phyloP scores from a whole-genome alignment of 2,888 invertebrate genomes.

The Dicyrtoma fusca region DNA sequence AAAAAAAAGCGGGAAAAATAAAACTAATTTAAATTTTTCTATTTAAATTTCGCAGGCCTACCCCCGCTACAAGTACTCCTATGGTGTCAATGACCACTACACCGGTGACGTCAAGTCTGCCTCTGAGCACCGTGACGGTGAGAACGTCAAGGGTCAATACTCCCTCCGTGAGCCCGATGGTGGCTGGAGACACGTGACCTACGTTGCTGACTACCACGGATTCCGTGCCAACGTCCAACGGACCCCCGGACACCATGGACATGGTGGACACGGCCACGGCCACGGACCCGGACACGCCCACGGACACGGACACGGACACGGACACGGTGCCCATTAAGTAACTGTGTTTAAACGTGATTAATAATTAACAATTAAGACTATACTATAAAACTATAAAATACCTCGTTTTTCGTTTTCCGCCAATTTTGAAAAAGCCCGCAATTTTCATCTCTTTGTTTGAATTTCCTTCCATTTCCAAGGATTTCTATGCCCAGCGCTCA shows the following conservation, averaged over 20 bases:
- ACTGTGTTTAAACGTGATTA: too few relatives aligned
- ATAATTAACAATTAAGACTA: too few relatives aligned
- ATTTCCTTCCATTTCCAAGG: too few relatives aligned
- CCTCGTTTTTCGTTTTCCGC: too few relatives aligned
- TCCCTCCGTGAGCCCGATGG: constrained; percentile 33
- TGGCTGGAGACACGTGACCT: constrained; percentile 22
- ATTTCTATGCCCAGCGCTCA: too few relatives aligned
- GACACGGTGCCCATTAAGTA: too few relatives aligned
- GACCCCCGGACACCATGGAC: constrained; percentile 19
- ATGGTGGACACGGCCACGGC: constrained; percentile 22
- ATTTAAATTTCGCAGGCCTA: constrained; percentile 8
- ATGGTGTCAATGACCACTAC: constrained; percentile 51
- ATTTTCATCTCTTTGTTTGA: too few relatives aligned
- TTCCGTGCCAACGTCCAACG: constrained; percentile 33
- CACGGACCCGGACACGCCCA: background rate
- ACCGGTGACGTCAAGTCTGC: constrained; percentile 48
- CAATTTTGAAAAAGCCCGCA: too few relatives aligned
- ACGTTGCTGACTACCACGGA: constrained; percentile 33
- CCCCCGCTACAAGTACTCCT: constrained; percentile 36
- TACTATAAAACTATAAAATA: too few relatives aligned
- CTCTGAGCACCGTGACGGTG: constrained; percentile 32
- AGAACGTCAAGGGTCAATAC: constrained; percentile 35
- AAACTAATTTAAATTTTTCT: background rate
- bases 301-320: background rate
- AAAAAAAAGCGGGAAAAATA: background rate